Evolutionary conservation across 1,140 invertebrate genomes (phyloP), one percentile per base, ranked within the genome.

Genomic region (Melipona quadrifasciata): DNA sequence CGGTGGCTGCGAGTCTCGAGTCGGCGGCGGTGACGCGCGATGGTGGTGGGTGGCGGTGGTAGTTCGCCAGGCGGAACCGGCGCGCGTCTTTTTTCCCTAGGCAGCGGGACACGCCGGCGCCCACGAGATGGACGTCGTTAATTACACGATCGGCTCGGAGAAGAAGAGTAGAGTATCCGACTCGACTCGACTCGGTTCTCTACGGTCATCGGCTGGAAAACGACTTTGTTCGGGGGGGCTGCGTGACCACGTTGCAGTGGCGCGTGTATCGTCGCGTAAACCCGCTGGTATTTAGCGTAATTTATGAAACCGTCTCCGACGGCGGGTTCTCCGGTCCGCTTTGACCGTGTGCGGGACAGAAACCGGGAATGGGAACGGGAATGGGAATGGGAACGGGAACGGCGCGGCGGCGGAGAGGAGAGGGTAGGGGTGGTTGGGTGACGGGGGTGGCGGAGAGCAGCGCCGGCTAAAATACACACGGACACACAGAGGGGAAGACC

Each of bases 231-330:
- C 27, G 27, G 27, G 27, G 21, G 0, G 21, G 8, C 1, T 14
- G 64, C 24, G 61, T 58, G 31, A 51, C 31, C 65, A 51, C 65
- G 79, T 79, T 77, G 39, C 81, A 73, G 47, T 67, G 58, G 58
- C 24, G 55, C 51, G 67, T 75, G 76, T 57, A 80, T 75, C 57
- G 61, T 73, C 57, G 53, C 67, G 80, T 76, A 71, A n/a, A 70
- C 65, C 34, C 68, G 39, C 27, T 74, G 85, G 89, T 89, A 90
- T 92, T 92, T 90, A 90, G 87, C 80, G 87, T 90, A 91, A 92
- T 91, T 92, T 92, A 91, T 92, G 88, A 91, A 91, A 84, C 89
- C 79, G 74, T 72, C 53, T 58, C 61, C 67, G 51, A 71, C 65
- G 68, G 47, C 65, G 68, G 47, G 58, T 53, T 55, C 34, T 51